Percentiles rank a stretch among this genome's conserved stretches.
phyloP scores from a whole-genome alignment of 2,797 vertebrate species.

The Squalus acanthias region DNA sequence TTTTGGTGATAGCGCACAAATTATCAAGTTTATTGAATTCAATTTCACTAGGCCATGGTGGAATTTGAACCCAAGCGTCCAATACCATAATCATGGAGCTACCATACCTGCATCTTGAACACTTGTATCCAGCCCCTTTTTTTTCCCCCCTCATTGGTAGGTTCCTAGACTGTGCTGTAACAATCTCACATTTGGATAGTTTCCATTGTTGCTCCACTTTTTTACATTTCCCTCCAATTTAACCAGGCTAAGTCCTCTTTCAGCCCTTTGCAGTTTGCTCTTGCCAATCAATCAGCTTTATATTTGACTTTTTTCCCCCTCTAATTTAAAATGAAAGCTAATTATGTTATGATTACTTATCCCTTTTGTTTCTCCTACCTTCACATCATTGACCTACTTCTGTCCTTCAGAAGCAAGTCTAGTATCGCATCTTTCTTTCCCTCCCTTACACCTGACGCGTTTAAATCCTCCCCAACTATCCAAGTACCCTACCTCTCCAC shows the following conservation, averaged over 20 bases:
- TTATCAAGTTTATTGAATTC: not conserved
- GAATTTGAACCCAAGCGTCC: not conserved
- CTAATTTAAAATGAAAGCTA: no score
- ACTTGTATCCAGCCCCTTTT: not conserved
- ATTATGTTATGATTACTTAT: not conserved
- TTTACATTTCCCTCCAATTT: not conserved
- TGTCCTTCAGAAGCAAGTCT: not conserved
- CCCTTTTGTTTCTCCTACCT: not conserved
- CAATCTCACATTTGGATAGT: not conserved
- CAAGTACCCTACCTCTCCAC: no score
- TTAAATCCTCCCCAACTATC: no score
- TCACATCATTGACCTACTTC: not conserved
- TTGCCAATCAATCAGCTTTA: not conserved
- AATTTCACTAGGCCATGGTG: not conserved
- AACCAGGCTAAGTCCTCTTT: not conserved
- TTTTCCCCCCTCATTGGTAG: not conserved
- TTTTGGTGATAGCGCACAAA: not conserved
- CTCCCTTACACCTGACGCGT: no score
- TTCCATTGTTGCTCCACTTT: no score
- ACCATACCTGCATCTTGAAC: not conserved
- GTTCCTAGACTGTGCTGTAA: not conserved
- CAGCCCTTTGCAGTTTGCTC: not conserved
- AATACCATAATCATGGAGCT: not conserved
- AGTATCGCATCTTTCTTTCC: not conserved
- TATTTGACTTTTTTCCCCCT: not conserved